A percentile compares a stretch with the other conserved stretches of the same genome.
These are phyloP conservation scores for Gobionotothen gibberifrons DNA, from an alignment of 2,797 vertebrate species.

Conservation along the genomic window DNA sequence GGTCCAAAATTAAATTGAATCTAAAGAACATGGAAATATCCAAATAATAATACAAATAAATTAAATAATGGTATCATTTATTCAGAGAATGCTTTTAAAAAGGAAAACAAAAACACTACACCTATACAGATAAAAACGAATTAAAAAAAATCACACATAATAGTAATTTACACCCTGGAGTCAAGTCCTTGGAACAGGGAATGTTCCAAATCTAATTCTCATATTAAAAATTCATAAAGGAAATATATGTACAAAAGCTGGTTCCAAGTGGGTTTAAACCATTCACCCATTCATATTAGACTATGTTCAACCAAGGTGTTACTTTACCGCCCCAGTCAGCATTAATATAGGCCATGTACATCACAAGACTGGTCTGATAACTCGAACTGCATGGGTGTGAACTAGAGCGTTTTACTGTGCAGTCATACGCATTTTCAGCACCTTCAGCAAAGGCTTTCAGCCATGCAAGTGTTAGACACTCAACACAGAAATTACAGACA, in stretches of 20 bases:
- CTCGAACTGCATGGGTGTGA: constrained; percentile 21
- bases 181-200: too few relatives aligned
- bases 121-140: too few relatives aligned
- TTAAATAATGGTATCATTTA: too few relatives aligned
- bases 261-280: neutral
- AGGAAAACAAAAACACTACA: too few relatives aligned
- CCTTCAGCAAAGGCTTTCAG: constrained; percentile 59
- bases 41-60: too few relatives aligned
- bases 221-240: neutral
- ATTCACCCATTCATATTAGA: neutral
- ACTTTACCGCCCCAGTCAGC: neutral
- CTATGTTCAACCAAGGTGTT: neutral
- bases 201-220: neutral
- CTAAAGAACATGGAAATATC: too few relatives aligned
- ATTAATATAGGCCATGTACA: neutral
- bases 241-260: neutral
- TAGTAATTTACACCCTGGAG: too few relatives aligned
- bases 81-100: too few relatives aligned
- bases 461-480: constrained; percentile 45
- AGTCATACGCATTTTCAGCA: constrained; percentile 47
- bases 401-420: constrained; percentile 20
- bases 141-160: too few relatives aligned
- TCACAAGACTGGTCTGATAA: neutral
- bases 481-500: constrained; percentile 53
- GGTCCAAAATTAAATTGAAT: too few relatives aligned